phyloP scores from a whole-genome alignment of 2,888 invertebrate species.

The Strigamia maritima region DNA sequence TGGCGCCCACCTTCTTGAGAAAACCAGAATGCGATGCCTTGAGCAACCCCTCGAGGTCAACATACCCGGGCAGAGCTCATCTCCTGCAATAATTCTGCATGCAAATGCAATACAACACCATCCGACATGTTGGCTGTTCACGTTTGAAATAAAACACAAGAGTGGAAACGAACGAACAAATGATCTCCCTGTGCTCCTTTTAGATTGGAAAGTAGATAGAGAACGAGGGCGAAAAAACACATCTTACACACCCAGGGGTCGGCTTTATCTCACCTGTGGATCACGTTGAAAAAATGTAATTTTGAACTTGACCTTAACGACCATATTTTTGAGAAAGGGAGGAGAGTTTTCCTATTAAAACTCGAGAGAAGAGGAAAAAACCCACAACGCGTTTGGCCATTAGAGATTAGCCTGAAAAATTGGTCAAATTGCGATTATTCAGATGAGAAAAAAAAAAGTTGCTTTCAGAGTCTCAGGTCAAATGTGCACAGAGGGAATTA shows the following conservation, averaged over 20 bases:
- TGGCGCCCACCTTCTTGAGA: conserved; percentile 23
- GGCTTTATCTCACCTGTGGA: conserved; percentile 24
- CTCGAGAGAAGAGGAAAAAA: not conserved
- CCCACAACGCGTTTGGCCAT: not conserved
- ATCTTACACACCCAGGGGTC: conserved; percentile 1
- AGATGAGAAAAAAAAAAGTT: not conserved
- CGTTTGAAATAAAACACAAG: conserved; percentile 9
- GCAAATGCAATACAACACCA: conserved; percentile 2
- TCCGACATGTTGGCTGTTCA: not conserved
- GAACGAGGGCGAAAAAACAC: not conserved
- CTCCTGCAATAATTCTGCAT: conserved; percentile 11
- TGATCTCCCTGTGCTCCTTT: not conserved
- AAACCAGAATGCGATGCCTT: conserved; percentile 24
- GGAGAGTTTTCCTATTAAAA: not conserved
- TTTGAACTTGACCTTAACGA: conserved; percentile 23
- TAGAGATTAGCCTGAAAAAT: not conserved
- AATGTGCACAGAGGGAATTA: not conserved
- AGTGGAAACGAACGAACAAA: not conserved
- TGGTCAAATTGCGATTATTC: not conserved
- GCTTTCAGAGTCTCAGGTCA: not conserved
- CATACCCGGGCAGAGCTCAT: conserved; percentile 8
- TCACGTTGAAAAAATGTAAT: not conserved
- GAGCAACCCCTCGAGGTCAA: conserved; percentile 15
- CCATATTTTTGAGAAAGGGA: not conserved
- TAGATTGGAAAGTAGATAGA: conserved; percentile 19